phyloP scores from a whole-genome alignment of 2,113 vertebrate genomes.

The Ophthalmolycus amberensis region DNA sequence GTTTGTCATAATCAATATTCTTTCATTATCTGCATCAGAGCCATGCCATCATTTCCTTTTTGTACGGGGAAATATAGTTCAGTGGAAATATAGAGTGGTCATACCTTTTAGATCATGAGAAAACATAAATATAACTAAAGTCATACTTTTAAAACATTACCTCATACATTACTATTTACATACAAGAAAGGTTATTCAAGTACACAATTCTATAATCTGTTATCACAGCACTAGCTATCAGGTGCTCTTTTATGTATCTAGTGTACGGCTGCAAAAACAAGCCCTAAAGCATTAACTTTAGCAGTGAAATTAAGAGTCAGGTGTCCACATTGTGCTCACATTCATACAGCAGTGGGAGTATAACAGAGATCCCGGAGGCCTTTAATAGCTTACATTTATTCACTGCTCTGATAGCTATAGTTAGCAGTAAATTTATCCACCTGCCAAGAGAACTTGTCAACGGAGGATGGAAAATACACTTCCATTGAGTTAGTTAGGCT shows the following conservation, averaged over 20 bases:
- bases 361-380: conserved; percentile 40
- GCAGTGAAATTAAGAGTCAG: not conserved
- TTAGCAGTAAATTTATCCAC: conserved; percentile 78
- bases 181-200: conserved; percentile 1
- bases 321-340: conserved; percentile 9
- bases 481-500: conserved; percentile 64
- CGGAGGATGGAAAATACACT: conserved; percentile 64
- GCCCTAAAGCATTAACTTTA: not conserved
- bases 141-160: conserved; percentile 2
- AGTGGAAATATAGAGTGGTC: not conserved
- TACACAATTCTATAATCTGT: not conserved
- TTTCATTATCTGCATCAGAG: not conserved
- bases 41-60: not conserved
- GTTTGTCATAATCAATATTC: not conserved
- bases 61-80: not conserved
- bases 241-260: not conserved
- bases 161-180: not conserved
- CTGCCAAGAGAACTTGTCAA: conserved; percentile 67
- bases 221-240: not conserved
- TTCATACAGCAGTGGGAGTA: conserved; percentile 8
- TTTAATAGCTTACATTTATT: conserved; percentile 70
- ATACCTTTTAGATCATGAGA: not conserved
- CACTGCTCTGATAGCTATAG: conserved; percentile 76
- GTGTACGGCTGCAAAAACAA: not conserved
- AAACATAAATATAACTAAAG: not conserved